A percentile compares a stretch with the other conserved stretches of the same genome.
phyloP scores from a whole-genome alignment of 2,888 invertebrate species.

The Mesopsocus fuscifrons region DNA sequence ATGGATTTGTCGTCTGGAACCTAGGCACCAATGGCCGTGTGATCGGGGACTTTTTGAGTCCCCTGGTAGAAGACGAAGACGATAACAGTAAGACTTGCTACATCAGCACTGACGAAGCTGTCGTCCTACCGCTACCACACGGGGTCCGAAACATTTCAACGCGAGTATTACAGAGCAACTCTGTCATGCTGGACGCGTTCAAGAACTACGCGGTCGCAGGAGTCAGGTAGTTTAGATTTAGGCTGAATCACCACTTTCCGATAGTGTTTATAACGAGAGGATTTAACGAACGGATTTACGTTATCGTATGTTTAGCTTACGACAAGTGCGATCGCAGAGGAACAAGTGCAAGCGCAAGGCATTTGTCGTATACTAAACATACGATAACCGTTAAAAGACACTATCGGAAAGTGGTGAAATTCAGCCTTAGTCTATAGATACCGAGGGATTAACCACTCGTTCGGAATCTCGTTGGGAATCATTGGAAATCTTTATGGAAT shows the following conservation, averaged over 20 bases:
- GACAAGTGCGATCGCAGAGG: too few relatives aligned
- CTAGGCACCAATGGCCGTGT: constrained; percentile 27
- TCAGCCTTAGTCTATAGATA: too few relatives aligned
- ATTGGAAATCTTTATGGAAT: too few relatives aligned
- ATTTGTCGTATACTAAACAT: constrained; percentile 7
- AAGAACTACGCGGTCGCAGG: constrained; percentile 88
- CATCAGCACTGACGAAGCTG: constrained; percentile 30
- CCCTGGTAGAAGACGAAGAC: neutral
- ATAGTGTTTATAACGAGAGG: neutral
- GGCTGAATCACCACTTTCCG: too few relatives aligned
- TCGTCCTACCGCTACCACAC: constrained; percentile 54
- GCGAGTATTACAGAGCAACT: constrained; percentile 75
- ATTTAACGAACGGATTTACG: too few relatives aligned
- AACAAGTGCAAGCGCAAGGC: too few relatives aligned
- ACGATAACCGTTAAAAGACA: too few relatives aligned
- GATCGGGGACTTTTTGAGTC: neutral
- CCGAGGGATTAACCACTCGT: too few relatives aligned
- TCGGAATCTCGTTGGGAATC: too few relatives aligned
- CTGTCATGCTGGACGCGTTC: constrained; percentile 78
- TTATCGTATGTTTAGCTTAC: too few relatives aligned
- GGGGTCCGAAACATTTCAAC: constrained; percentile 87
- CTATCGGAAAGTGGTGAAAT: too few relatives aligned
- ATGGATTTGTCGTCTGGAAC: constrained; percentile 71
- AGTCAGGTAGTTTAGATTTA: constrained; percentile 66
- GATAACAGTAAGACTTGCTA: constrained; percentile 3